Conservation (phyloP, 2,888 invertebrate species). For the Caenorhabditis drosophilae region DNA sequence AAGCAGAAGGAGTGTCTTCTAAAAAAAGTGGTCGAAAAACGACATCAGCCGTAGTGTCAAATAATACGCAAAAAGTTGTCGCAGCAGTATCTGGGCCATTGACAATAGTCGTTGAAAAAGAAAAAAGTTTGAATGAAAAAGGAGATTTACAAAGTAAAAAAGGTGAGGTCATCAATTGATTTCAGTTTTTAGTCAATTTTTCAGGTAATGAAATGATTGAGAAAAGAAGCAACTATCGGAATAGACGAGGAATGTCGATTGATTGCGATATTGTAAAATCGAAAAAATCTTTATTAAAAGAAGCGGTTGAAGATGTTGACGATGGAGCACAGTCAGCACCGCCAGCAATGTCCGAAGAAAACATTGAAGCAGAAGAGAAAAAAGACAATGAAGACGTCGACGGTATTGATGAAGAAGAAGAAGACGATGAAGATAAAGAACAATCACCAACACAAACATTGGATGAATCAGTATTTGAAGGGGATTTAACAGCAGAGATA, state of each 20-base stretch:
- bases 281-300: background rate
- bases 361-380: background rate
- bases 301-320: too few relatives aligned
- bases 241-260: too few relatives aligned
- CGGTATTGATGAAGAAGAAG: background rate
- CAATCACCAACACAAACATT: background rate
- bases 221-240: background rate
- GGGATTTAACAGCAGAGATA: background rate
- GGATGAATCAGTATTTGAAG: background rate
- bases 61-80: constrained; percentile 1
- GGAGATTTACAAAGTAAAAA: too few relatives aligned
- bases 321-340: background rate
- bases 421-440: background rate
- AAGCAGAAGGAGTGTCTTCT: background rate
- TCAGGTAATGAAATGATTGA: too few relatives aligned
- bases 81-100: background rate
- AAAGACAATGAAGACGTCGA: background rate
- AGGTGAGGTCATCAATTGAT: too few relatives aligned
- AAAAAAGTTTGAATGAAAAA: too few relatives aligned
- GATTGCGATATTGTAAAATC: too few relatives aligned
- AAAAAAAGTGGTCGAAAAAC: constrained; percentile 3
- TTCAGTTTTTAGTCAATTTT: too few relatives aligned
- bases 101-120: too few relatives aligned
- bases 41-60: background rate
- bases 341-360: background rate